A percentile compares a stretch with the other conserved stretches of the same genome.
Evolutionary conservation across 2,888 invertebrate species (phyloP).

Genomic region (Dolichomitus sp.): DNA sequence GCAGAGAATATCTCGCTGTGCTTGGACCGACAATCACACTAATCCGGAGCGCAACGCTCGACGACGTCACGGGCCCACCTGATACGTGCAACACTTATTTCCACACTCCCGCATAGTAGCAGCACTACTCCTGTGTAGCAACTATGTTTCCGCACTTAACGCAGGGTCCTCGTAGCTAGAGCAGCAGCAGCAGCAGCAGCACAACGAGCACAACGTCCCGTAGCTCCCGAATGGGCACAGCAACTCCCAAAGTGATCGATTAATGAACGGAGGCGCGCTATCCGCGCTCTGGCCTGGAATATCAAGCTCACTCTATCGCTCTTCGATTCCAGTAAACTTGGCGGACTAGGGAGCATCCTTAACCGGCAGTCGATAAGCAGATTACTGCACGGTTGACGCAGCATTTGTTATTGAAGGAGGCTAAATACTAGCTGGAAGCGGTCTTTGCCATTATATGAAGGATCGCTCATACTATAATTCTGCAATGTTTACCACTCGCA

Average conservation of each 20-base stretch:
- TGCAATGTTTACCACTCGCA: no score
- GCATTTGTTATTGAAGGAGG: no score
- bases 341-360: not conserved
- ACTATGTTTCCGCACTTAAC: constrained; percentile 59
- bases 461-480: no score
- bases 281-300: constrained; percentile 19
- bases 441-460: no score
- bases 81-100: constrained; percentile 66
- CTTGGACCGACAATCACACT: not conserved
- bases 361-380: not conserved
- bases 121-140: constrained; percentile 48
- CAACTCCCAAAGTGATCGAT: constrained; percentile 80
- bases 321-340: not conserved
- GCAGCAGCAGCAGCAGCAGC: constrained; percentile 23
- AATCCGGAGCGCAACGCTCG: constrained; percentile 17
- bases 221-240: constrained; percentile 69
- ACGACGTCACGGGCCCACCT: constrained; percentile 63
- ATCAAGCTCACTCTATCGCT: constrained; percentile 8
- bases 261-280: constrained; percentile 71
- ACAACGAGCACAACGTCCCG: constrained; percentile 47
- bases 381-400: not conserved
- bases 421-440: no score
- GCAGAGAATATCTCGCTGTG: not conserved
- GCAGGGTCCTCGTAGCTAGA: constrained; percentile 24
- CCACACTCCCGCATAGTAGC: constrained; percentile 70